Evolutionary conservation across 37 sponge, comb jelly and placozoan genomes (phyloP), one percentile per base, ranked within the genome.

Genomic region (Ianthella basta): DNA sequence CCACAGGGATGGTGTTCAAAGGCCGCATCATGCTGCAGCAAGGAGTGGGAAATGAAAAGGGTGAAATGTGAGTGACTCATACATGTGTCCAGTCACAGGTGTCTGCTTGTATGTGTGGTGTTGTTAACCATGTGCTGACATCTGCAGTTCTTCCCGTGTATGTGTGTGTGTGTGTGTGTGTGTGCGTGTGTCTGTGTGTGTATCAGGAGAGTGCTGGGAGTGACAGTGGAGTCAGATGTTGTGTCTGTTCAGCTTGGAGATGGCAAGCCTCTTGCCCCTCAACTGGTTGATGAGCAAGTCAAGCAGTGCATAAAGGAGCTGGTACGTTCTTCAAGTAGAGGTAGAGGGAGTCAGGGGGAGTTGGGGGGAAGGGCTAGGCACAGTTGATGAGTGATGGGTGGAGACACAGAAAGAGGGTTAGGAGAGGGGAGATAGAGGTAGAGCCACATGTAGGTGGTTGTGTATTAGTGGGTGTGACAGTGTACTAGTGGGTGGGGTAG

Each of bases 301-400:
- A 69, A 69, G 70, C 70, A 69, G 34, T 69, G 70, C 70, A 69
- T 69, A 30, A 69, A 69, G 34, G 18, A n/a, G 27, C 70, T 34
- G 70, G 70, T 69, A 12, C n/a, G n/a, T 61, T 4, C 27, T 23
- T 44, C 50, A 44, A 3, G 50, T 10, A 44, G 50, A 44, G 50
- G 8, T 3, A 8, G 3, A 44, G 50, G 8, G 8, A 10, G 50
- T 44, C 8, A 8, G 8, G 50, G 3, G 50, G 50, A 44, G n/a
- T n/a, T n/a, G n/a, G n/a, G n/a, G n/a, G n/a, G n/a, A n/a, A n/a
- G n/a, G n/a, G n/a, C n/a, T 44, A 8, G 50, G 8, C 8, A 44
- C 6, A 44, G 50, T 44, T 3, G 50, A 44, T 8, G 50, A 44
- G 50, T 44, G 50, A 8, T 44, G 50, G 50, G 50, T 8, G 50